A percentile compares a stretch with the other conserved stretches of the same genome.
Evolutionary conservation across 2,888 invertebrate species (phyloP).

Genomic region (Andrena dorsata): DNA sequence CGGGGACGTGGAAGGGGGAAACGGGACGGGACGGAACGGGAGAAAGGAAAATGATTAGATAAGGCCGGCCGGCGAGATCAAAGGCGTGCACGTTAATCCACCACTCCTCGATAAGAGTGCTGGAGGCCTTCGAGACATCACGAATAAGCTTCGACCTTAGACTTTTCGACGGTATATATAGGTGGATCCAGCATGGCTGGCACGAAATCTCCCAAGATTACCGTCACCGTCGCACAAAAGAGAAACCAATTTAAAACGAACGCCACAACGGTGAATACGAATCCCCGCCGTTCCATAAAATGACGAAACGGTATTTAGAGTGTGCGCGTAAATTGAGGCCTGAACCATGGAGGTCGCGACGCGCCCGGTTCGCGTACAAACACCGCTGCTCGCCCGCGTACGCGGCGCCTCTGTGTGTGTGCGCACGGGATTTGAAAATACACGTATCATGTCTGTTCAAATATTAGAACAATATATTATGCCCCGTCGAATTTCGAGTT

Average conservation of each 20-base stretch:
- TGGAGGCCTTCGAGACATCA: slow-evolving; percentile 79
- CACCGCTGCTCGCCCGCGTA: neutral
- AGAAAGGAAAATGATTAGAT: slow-evolving; percentile 82
- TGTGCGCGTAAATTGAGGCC: neutral
- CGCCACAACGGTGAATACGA: neutral
- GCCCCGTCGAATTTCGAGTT: slow-evolving; percentile 56
- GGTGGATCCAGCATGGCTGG: slow-evolving; percentile 68
- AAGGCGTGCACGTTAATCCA: slow-evolving; percentile 84
- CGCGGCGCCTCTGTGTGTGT: neutral
- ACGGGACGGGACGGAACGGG: slow-evolving; percentile 67
- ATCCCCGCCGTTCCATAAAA: neutral
- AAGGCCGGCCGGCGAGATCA: slow-evolving; percentile 83
- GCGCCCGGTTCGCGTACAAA: neutral
- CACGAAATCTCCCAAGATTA: slow-evolving; percentile 40
- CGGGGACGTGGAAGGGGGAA: slow-evolving; percentile 49
- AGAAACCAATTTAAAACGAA: slow-evolving; percentile 6
- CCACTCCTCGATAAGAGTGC: slow-evolving; percentile 83
- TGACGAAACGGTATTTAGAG: slow-evolving; percentile 3
- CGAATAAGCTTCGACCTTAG: slow-evolving; percentile 76
- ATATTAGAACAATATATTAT: slow-evolving; percentile 59
- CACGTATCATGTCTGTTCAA: slow-evolving; percentile 50
- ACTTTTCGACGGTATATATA: slow-evolving; percentile 66
- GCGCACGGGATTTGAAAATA: slow-evolving; percentile 5
- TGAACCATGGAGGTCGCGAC: neutral
- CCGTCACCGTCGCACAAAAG: neutral